Conservation (phyloP, 1,140 invertebrate species). For the Cepaea nemoralis region DNA sequence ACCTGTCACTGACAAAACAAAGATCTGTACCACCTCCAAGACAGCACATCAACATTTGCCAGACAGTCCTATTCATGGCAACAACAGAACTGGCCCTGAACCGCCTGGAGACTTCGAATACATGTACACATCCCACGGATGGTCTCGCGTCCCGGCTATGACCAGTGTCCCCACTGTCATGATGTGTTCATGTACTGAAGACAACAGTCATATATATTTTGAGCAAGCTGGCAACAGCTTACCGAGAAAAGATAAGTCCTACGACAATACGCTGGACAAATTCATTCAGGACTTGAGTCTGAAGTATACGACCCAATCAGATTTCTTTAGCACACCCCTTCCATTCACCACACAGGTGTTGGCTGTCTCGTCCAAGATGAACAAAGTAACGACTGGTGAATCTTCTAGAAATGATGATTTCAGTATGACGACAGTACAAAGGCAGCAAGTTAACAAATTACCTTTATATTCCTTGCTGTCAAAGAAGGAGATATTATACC, state of each 20-base stretch:
- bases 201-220: neutral
- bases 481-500: neutral
- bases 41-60: neutral
- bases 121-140: slow-evolving; percentile 18
- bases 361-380: neutral
- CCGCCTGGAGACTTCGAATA: slow-evolving; percentile 32
- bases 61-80: neutral
- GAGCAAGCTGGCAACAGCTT: neutral
- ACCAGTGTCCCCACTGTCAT: neutral
- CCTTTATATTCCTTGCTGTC: neutral
- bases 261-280: neutral
- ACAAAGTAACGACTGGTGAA: neutral
- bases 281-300: neutral
- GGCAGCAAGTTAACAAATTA: neutral
- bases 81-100: neutral
- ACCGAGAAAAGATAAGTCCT: neutral
- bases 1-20: neutral
- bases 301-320: neutral
- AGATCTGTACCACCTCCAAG: neutral
- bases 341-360: neutral
- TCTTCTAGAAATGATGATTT: neutral
- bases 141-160: neutral
- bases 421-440: neutral
- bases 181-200: neutral
- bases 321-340: neutral